Evolutionary conservation across 2,888 invertebrate species (phyloP).

Genomic region (Drosophila kuntzei): DNA sequence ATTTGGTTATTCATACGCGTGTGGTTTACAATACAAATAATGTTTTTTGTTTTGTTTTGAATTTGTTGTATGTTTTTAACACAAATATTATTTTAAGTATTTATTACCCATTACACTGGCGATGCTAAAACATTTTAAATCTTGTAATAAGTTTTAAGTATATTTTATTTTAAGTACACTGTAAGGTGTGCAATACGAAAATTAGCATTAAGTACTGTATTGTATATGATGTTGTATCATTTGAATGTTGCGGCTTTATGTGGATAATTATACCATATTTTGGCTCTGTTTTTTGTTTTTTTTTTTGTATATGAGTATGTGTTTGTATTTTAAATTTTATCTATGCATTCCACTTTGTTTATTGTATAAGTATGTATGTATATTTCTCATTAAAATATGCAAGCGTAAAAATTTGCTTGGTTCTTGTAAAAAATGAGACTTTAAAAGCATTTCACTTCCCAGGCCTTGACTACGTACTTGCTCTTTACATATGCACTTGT

Average conservation of each 20-base stretch:
- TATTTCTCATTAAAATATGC: slow-evolving; percentile 78
- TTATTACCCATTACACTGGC: slow-evolving; percentile 64
- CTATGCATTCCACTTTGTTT: slow-evolving; percentile 60
- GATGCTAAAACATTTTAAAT: slow-evolving; percentile 69
- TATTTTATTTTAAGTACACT: slow-evolving; percentile 52
- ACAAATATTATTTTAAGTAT: slow-evolving; percentile 66
- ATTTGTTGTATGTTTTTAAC: slow-evolving; percentile 71
- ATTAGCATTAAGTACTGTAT: slow-evolving; percentile 59
- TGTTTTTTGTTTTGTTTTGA: slow-evolving; percentile 51
- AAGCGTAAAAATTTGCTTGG: slow-evolving; percentile 79
- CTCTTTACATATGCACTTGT: slow-evolving; percentile 64
- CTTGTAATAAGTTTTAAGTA: slow-evolving; percentile 61
- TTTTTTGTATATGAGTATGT: slow-evolving; percentile 52
- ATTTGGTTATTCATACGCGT: slow-evolving; percentile 81
- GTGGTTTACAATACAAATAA: slow-evolving; percentile 83
- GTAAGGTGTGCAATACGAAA: slow-evolving; percentile 72
- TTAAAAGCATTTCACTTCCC: slow-evolving; percentile 82
- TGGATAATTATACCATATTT: slow-evolving; percentile 46
- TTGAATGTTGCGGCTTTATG: slow-evolving; percentile 47
- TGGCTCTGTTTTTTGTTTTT: slow-evolving; percentile 45
- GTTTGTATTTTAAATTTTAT: slow-evolving; percentile 64
- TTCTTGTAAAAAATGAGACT: slow-evolving; percentile 82
- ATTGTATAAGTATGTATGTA: slow-evolving; percentile 66
- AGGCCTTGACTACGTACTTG: slow-evolving; percentile 62
- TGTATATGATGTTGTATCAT: slow-evolving; percentile 37